A percentile compares a stretch with the other conserved stretches of the same genome.
phyloP scores from a whole-genome alignment of 1,140 invertebrate species.

The Drosophila sp. region DNA sequence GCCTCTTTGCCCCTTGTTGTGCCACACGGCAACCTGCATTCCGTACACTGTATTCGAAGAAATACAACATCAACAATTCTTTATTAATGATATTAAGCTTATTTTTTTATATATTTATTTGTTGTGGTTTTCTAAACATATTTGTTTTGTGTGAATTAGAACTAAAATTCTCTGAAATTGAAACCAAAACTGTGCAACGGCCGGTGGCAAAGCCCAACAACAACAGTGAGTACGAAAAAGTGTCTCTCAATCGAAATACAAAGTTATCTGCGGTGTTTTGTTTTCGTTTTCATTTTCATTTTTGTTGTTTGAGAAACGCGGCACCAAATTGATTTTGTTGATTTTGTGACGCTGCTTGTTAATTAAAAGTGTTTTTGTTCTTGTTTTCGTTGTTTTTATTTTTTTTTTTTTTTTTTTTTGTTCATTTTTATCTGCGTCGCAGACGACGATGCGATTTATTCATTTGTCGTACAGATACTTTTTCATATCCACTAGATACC shows the following conservation, averaged over 20 bases:
- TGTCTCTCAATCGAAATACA: constrained; percentile 3
- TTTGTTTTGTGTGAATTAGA: constrained; percentile 29
- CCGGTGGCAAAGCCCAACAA: background rate
- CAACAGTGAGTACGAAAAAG: constrained; percentile 5
- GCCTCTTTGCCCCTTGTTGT: too few species aligned
- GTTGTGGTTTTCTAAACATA: constrained; percentile 21
- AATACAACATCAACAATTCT: background rate
- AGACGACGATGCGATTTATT: constrained; percentile 7
- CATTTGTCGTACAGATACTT: constrained; percentile 6
- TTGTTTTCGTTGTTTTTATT: background rate
- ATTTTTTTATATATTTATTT: constrained; percentile 15
- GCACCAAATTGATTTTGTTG: constrained; percentile 45
- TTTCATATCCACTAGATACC: constrained; percentile 23
- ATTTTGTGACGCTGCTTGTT: constrained; percentile 33
- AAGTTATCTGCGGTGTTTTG: constrained; percentile 31
- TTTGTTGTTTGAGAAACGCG: constrained; percentile 19
- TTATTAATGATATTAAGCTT: constrained; percentile 6
- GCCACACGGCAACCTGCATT: background rate
- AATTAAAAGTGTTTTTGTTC: constrained; percentile 43
- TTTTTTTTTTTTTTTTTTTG: too few species aligned
- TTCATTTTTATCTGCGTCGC: background rate
- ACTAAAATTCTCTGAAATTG: constrained; percentile 1
- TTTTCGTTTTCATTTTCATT: constrained; percentile 17
- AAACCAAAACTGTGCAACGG: constrained; percentile 7
- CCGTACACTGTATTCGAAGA: background rate